phyloP scores from a whole-genome alignment of 1,140 invertebrate genomes.

The Temnothorax curvispinosus region DNA sequence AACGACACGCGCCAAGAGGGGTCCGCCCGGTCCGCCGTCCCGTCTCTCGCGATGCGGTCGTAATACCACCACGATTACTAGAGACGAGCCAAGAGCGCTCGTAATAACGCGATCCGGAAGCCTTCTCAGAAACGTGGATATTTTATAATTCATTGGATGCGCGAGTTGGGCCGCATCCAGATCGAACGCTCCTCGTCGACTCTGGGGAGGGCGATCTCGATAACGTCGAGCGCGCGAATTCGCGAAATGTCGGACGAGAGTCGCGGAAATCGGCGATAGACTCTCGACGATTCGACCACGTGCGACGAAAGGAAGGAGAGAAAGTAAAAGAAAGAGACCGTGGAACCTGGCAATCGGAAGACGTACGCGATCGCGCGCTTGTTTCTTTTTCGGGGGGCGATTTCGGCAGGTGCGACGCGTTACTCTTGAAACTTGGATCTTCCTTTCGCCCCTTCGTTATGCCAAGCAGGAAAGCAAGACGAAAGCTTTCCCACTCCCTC shows the following conservation, averaged over 20 bases:
- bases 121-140: constrained; percentile 40
- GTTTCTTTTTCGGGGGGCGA: background rate
- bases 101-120: constrained; percentile 51
- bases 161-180: constrained; percentile 67
- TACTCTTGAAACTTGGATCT: constrained; percentile 38
- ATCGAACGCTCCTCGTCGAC: constrained; percentile 41
- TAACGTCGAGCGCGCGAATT: background rate
- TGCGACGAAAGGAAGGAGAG: background rate
- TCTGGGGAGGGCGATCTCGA: constrained; percentile 31
- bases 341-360: constrained; percentile 57
- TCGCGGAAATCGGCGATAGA: background rate
- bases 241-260: background rate
- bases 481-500: constrained; percentile 2
- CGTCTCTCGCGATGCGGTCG: background rate
- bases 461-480: constrained; percentile 1
- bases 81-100: background rate
- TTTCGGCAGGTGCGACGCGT: constrained; percentile 30
- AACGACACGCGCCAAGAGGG: background rate
- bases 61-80: constrained; percentile 10
- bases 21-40: too few relatives aligned
- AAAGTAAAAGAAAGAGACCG: constrained; percentile 42
- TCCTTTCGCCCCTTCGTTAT: constrained; percentile 8
- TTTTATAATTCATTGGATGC: constrained; percentile 67
- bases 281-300: background rate
- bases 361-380: background rate